Percentiles rank a stretch among this genome's conserved stretches.
phyloP scores from a whole-genome alignment of 2,888 invertebrate species.

The Thymelicus sylvestris region DNA sequence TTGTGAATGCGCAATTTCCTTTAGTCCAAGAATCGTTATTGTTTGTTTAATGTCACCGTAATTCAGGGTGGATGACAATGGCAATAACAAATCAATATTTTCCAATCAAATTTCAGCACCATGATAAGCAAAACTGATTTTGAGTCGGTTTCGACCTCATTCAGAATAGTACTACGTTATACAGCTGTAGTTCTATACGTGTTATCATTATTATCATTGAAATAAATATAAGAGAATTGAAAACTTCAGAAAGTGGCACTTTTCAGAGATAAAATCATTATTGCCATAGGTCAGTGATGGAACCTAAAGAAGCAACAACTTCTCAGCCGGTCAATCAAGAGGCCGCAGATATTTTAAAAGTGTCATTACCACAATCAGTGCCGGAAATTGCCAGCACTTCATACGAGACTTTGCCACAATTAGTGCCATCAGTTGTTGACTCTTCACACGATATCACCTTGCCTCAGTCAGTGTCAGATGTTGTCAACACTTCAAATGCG shows the following conservation, averaged over 20 bases:
- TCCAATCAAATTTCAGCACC: slow-evolving; percentile 19
- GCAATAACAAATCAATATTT: slow-evolving; percentile 23
- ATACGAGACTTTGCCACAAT: too few relatives aligned
- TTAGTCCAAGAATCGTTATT: neutral
- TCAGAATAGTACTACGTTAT: slow-evolving; percentile 4
- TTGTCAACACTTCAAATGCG: neutral
- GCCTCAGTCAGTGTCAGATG: neutral
- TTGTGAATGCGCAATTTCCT: neutral
- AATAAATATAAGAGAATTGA: neutral
- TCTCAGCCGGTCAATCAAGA: neutral
- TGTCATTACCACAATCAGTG: neutral
- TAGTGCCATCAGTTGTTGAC: too few relatives aligned
- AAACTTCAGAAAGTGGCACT: too few relatives aligned
- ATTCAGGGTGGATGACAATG: slow-evolving; percentile 12
- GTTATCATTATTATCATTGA: neutral
- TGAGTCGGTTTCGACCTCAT: neutral
- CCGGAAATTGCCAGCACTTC: neutral
- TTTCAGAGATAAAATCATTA: too few relatives aligned
- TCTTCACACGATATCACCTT: neutral
- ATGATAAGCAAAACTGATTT: slow-evolving; percentile 21
- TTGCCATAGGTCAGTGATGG: neutral
- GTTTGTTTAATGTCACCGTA: slow-evolving; percentile 6
- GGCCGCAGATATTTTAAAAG: neutral
- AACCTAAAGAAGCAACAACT: neutral
- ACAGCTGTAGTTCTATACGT: slow-evolving; percentile 16